These are phyloP conservation scores for Malachius bipustulatus DNA, from an alignment of 2,888 invertebrate species.

Conservation along the genomic window DNA sequence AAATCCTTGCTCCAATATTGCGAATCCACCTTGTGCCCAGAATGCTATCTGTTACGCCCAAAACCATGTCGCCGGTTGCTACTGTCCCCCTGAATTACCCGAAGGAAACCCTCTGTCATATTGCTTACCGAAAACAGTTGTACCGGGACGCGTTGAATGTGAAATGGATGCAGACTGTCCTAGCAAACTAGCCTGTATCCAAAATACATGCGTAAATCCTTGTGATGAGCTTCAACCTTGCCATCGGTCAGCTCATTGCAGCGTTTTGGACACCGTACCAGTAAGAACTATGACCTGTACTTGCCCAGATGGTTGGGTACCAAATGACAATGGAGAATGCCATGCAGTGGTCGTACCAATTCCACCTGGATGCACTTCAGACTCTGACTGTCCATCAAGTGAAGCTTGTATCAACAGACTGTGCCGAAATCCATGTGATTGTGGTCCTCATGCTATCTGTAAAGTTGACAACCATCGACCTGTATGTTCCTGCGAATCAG, in stretches of 20 bases:
- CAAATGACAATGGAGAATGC: constrained; percentile 68
- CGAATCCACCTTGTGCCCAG: constrained; percentile 63
- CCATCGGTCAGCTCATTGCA: constrained; percentile 60
- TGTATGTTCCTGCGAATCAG: constrained; percentile 72
- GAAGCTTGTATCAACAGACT: constrained; percentile 79
- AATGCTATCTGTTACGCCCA: constrained; percentile 72
- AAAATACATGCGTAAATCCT: constrained; percentile 65
- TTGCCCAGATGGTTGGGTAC: constrained; percentile 75
- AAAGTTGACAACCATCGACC: constrained; percentile 73
- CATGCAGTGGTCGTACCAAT: constrained; percentile 57
- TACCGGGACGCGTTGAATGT: constrained; percentile 54
- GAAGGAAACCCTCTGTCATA: constrained; percentile 69
- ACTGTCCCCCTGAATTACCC: constrained; percentile 69
- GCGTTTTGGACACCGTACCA: constrained; percentile 73
- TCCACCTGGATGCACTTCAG: constrained; percentile 63
- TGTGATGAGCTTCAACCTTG: constrained; percentile 69
- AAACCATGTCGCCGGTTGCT: constrained; percentile 70
- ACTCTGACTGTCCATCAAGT: constrained; percentile 63
- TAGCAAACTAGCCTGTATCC: constrained; percentile 67
- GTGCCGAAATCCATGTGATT: constrained; percentile 79
- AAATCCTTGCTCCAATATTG: constrained; percentile 60
- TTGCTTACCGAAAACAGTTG: constrained; percentile 46
- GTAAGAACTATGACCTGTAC: constrained; percentile 81
- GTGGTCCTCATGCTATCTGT: constrained; percentile 75
- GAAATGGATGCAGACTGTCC: constrained; percentile 68